Evolutionary conservation across 2,888 invertebrate species (phyloP), one percentile per base, ranked within the genome.

Genomic region (Syrphus vitripennis): DNA sequence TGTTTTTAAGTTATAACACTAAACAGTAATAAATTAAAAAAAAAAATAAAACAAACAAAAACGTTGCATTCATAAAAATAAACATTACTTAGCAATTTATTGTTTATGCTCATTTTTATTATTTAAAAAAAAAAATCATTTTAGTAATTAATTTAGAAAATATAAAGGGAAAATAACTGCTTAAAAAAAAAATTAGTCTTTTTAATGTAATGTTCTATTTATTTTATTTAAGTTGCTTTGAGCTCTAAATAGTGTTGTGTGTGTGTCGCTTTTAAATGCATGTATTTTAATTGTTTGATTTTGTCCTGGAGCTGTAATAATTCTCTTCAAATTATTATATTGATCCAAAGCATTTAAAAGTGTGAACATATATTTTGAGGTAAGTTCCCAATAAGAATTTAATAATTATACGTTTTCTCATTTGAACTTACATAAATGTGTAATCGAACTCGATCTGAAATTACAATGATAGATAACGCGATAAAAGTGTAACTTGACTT

Each of bases 101-200:
- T 29, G 65, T 78, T 78, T 74, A 74, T 70, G 77, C 72, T 76
- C 76, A 81, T 81, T 81, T 74, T 74, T 50, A 71, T 67, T 83
- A 75, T 83, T 83, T 57, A 45, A 65, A 29, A 31, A 45, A 29
- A 16, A 31, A 45, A 82, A 79, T 75, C 74, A 79, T 78, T 72
- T 65, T 83, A 87, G 74, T 31, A 12, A 80, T 76, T 79, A 87
- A 75, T 77, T 77, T 87, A 83, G 87, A 55, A 87, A 82, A 84
- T 78, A 77, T 75, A 77, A 61, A 69, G 81, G 75, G 65, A 65
- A 57, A 55, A 77, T 77, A 55, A 77, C 55, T 31, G 75, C 63
- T 76, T 63, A 55, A 71, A 57, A 55, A 71, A 57, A 55, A 55
- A 57, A 26, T 16, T 31, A 37, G 48, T 65, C 14, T 67, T 67